Evolutionary conservation across 1,140 invertebrate species (phyloP), one percentile per base, ranked within the genome.

Genomic region (Aphidius ervi): DNA sequence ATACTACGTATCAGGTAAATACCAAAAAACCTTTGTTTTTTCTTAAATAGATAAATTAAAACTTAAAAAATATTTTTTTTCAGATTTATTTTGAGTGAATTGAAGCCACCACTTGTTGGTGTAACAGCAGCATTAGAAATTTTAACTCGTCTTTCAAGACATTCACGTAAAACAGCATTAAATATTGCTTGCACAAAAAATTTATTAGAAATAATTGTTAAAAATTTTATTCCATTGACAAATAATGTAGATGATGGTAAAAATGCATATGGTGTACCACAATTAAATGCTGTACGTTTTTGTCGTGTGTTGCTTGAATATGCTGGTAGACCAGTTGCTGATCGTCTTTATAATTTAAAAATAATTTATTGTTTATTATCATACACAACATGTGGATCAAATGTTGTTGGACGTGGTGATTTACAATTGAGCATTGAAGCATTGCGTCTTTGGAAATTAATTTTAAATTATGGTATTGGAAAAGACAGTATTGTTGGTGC

Each of bases 101-200:
- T 90, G 31, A 82, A 82, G 68, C 87, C 87, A 23, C 80, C 85
- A 53, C 81, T 85, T 43, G 82, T 84, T 68, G 87, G 84, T 63
- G 82, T 89, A 2, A 83, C 84, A 41, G 85, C 85, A 65, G 85
- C 84, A 37, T 70, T 92, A 48, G 88, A 91, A 78, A 85, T 90
- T 66, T 75, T 92, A 41, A 88, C 83, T 47, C 82, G 88, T 61
- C 74, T 92, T 10, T 79, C 83, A 3, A 83, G 89, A 72, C 85
- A 89, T 71, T 89, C 86, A 6, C 69, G 77, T n/a, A 82, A 85
- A 67, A 82, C 81, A 52, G 80, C 84, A 5, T 70, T 78, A 7
- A 83, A 81, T 70, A 82, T 91, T 48, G 75, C 83, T 9, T 72
- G 81, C 37, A 82, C 80, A 55, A 79, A 82, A 5, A 71, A 83